phyloP scores from a whole-genome alignment of 2,797 vertebrate genomes.

The Pangasius sanitwongsei region DNA sequence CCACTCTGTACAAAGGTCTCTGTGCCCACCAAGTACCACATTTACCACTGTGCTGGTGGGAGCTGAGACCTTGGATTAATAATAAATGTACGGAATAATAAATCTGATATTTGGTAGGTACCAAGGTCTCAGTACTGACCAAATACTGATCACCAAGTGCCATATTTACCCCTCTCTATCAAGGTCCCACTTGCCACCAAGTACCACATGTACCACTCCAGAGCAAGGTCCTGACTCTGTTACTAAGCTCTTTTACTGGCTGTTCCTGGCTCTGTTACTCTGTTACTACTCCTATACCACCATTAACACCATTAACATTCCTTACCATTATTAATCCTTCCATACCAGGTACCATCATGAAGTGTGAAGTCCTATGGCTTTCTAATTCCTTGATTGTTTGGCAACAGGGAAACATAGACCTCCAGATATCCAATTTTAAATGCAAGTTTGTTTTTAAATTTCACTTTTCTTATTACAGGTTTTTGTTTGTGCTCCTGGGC shows the following conservation, averaged over 20 bases:
- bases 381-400: not conserved
- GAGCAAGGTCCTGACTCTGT: not conserved
- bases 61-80: not conserved
- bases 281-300: not conserved
- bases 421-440: not conserved
- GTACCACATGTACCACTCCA: not conserved
- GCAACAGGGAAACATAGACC: not conserved
- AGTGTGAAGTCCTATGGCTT: not conserved
- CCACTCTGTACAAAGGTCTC: not conserved
- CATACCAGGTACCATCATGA: not conserved
- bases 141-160: not conserved
- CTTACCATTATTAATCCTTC: not conserved
- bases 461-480: slow-evolving; percentile 61
- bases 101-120: not conserved
- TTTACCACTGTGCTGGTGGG: not conserved
- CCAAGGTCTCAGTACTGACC: not conserved
- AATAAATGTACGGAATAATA: too few species aligned
- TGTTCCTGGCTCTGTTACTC: too few species aligned
- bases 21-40: not conserved
- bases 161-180: not conserved
- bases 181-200: not conserved
- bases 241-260: too few species aligned
- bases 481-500: slow-evolving; percentile 77
- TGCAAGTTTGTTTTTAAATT: not conserved
- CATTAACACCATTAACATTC: not conserved